Evolutionary conservation across 1,140 invertebrate genomes (phyloP).

Genomic region (Zaprionus taronus): DNA sequence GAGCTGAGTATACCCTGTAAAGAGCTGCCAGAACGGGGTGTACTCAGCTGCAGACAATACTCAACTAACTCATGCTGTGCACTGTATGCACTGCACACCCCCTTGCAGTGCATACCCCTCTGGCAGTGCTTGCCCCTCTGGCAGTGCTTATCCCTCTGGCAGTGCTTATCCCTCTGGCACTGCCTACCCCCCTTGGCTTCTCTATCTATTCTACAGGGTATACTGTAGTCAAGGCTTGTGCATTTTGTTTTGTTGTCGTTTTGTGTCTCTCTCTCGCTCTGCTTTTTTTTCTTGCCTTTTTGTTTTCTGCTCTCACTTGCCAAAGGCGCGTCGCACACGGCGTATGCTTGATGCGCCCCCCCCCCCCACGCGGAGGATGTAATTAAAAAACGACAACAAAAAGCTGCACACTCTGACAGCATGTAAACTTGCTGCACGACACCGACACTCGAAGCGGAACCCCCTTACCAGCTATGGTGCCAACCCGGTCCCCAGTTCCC

Average conservation of each 20-base stretch:
- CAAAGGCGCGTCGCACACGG: constrained; percentile 38
- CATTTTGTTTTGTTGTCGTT: constrained; percentile 6
- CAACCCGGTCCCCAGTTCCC: constrained; percentile 9
- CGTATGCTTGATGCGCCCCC: constrained; percentile 27
- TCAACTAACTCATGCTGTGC: too few relatives aligned
- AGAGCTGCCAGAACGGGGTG: not conserved
- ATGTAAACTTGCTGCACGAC: constrained; percentile 54
- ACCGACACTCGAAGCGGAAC: constrained; percentile 42
- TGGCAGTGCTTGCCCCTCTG: too few relatives aligned
- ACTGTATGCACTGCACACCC: too few relatives aligned
- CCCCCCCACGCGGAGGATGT: constrained; percentile 55
- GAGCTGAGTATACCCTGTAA: constrained; percentile 30
- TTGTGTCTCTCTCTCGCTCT: constrained; percentile 1
- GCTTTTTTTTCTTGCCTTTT: constrained; percentile 8
- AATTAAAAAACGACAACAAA: constrained; percentile 76
- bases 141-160: too few relatives aligned
- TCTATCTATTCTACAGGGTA: constrained; percentile 1
- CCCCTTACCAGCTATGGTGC: not conserved
- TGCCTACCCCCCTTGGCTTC: too few relatives aligned
- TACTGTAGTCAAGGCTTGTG: constrained; percentile 21
- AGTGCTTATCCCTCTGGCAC: too few relatives aligned
- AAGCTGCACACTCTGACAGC: constrained; percentile 57
- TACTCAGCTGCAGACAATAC: too few relatives aligned
- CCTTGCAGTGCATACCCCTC: too few relatives aligned
- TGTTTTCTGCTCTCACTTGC: constrained; percentile 16